Evolutionary conservation across 1,140 invertebrate species (phyloP).

Genomic region (Parasteatoda tepidariorum): DNA sequence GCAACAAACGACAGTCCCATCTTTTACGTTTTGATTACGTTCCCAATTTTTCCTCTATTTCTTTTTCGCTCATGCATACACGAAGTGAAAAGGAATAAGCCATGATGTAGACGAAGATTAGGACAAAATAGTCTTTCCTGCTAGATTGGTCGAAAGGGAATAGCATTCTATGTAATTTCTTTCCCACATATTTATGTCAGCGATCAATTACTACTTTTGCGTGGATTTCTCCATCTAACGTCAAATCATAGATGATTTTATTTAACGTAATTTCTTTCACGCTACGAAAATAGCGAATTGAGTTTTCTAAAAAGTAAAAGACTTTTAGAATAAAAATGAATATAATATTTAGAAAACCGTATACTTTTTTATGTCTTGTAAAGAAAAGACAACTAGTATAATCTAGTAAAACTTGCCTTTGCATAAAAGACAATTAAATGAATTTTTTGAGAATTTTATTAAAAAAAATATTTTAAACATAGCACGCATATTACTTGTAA

Average conservation of each 20-base stretch:
- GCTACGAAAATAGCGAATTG: too few relatives aligned
- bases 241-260: not conserved
- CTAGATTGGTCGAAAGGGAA: slow-evolving; percentile 8
- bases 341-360: too few relatives aligned
- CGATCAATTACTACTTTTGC: not conserved
- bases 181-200: slow-evolving; percentile 13
- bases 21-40: slow-evolving; percentile 13
- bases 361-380: too few relatives aligned
- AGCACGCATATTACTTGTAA: too few relatives aligned
- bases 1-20: not conserved
- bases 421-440: too few relatives aligned
- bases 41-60: not conserved
- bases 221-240: not conserved
- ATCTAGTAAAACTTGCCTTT: too few relatives aligned
- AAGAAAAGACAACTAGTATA: too few relatives aligned
- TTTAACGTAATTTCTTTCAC: not conserved
- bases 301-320: too few relatives aligned
- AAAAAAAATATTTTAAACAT: too few relatives aligned
- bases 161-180: slow-evolving; percentile 2
- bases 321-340: too few relatives aligned
- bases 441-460: too few relatives aligned
- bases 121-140: not conserved
- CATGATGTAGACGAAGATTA: not conserved
- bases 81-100: not conserved
- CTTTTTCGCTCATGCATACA: not conserved